Conservation (phyloP, 2,888 invertebrate genomes). For the Monoplex corrugatus region DNA sequence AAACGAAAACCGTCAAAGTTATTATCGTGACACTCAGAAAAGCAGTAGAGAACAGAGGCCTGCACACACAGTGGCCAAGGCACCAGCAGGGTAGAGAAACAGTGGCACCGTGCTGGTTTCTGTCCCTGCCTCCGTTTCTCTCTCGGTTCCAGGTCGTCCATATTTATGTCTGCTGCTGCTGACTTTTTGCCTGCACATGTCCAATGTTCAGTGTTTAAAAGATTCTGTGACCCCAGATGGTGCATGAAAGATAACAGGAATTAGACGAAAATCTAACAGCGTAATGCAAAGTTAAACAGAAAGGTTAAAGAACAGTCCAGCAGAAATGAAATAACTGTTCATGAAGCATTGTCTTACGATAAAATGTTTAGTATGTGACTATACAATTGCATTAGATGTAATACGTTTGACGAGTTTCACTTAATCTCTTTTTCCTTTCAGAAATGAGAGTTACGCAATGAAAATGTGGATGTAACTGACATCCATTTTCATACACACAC, state of each 20-base stretch:
- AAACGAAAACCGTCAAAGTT: too few species aligned
- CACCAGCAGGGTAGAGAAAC: background rate
- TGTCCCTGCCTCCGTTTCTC: background rate
- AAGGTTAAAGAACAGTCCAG: background rate
- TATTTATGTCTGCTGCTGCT: slow-evolving; percentile 4
- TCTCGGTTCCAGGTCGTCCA: background rate
- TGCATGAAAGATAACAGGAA: background rate
- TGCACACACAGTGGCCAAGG: background rate
- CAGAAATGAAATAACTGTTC: background rate
- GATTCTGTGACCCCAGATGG: background rate
- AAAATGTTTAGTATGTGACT: too few species aligned
- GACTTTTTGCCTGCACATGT: background rate
- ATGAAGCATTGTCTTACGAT: background rate
- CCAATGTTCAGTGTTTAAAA: background rate
- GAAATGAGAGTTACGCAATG: too few species aligned
- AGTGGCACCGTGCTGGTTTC: background rate
- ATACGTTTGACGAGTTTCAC: too few species aligned
- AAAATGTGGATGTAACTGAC: too few species aligned
- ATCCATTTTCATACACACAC: too few species aligned
- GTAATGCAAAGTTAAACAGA: background rate
- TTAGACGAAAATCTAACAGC: background rate
- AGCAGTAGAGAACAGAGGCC: background rate
- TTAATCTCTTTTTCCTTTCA: too few species aligned
- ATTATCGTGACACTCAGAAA: too few species aligned
- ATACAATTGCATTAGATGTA: too few species aligned